phyloP scores from a whole-genome alignment of 1,140 invertebrate species.

The Zaprionus lachaisei region DNA sequence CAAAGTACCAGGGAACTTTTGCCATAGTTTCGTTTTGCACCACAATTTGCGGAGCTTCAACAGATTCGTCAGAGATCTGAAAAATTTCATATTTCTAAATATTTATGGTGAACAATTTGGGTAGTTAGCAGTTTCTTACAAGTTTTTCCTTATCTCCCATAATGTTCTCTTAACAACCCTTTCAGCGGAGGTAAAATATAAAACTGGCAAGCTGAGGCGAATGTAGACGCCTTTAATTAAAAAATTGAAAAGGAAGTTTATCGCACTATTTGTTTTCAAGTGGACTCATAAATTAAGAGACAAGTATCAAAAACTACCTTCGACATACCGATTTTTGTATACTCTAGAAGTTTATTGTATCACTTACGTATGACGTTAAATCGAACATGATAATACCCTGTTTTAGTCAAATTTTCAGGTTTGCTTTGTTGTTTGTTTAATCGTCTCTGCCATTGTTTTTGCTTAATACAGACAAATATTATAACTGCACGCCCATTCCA shows the following conservation, averaged over 20 bases:
- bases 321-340: neutral
- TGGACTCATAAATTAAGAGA: neutral
- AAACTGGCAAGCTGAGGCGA: constrained; percentile 3
- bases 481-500: neutral
- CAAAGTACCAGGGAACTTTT: constrained; percentile 63
- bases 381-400: no score
- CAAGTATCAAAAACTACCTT: neutral
- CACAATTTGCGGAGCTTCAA: constrained; percentile 6
- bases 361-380: no score
- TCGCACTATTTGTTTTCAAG: neutral
- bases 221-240: constrained; percentile 12
- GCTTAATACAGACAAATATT: neutral
- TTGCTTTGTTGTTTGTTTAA: no score
- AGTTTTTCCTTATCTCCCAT: constrained; percentile 63
- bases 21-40: neutral
- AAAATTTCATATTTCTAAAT: neutral
- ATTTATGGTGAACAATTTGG: neutral
- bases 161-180: neutral
- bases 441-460: neutral
- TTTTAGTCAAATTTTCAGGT: neutral
- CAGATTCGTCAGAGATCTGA: constrained; percentile 50
- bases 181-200: neutral
- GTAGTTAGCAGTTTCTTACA: constrained; percentile 29
- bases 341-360: neutral
- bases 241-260: neutral